phyloP scores from a whole-genome alignment of 2,888 invertebrate species.

The Drosophila algonquin region DNA sequence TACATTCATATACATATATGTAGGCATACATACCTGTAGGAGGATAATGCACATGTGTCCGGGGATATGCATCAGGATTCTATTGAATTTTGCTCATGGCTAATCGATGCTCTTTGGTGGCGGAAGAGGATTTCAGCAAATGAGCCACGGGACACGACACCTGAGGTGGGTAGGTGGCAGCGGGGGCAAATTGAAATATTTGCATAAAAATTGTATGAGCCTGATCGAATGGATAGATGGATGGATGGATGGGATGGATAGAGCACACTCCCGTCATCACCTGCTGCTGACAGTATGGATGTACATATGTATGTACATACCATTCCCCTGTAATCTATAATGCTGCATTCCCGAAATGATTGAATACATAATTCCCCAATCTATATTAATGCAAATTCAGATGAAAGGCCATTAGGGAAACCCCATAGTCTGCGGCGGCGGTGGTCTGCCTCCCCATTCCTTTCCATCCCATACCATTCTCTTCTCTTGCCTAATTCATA shows the following conservation, averaged over 20 bases:
- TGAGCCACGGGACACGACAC: neutral
- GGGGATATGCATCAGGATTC: constrained; percentile 3
- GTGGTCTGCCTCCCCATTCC: neutral
- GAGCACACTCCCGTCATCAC: neutral
- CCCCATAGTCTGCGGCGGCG: constrained; percentile 45
- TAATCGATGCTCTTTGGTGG: constrained; percentile 48
- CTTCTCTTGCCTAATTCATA: constrained; percentile 30
- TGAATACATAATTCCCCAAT: constrained; percentile 21
- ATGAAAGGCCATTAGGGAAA: constrained; percentile 56
- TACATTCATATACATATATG: too few relatives aligned
- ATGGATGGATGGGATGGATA: too few relatives aligned
- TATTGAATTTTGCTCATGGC: constrained; percentile 10
- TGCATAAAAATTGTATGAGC: constrained; percentile 34
- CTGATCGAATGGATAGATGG: neutral
- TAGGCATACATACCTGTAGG: neutral
- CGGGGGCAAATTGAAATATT: constrained; percentile 30
- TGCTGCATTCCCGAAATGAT: neutral
- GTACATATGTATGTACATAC: neutral
- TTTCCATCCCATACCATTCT: neutral
- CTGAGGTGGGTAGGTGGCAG: too few relatives aligned
- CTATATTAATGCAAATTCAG: constrained; percentile 25
- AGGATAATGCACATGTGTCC: constrained; percentile 1
- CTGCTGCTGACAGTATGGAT: neutral
- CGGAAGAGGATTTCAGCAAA: constrained; percentile 14
- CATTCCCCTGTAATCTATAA: neutral